Percentiles rank a stretch among this genome's conserved stretches.
phyloP scores from a whole-genome alignment of 1,140 invertebrate species.

The Eulimnadia texana region DNA sequence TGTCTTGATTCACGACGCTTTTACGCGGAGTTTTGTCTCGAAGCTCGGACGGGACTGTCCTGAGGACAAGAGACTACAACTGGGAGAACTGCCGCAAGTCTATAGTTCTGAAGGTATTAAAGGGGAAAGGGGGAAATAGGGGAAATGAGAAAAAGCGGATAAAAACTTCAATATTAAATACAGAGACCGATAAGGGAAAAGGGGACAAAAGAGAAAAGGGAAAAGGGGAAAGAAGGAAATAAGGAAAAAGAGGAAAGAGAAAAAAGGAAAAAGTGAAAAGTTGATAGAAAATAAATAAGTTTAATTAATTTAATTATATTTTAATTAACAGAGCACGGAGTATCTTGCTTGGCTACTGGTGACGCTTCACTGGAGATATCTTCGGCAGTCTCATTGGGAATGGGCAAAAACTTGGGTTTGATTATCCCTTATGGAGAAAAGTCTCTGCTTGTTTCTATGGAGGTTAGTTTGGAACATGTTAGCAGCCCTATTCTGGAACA shows the following conservation, averaged over 20 bases:
- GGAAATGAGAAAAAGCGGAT: too few relatives aligned
- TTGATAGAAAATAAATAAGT: too few relatives aligned
- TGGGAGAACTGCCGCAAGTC: background rate
- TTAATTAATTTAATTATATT: background rate
- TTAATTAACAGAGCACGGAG: background rate
- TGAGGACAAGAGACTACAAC: background rate
- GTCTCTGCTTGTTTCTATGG: background rate
- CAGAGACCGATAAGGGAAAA: too few relatives aligned
- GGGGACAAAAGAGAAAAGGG: too few relatives aligned
- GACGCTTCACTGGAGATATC: background rate
- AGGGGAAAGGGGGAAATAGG: too few relatives aligned
- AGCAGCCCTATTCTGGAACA: background rate
- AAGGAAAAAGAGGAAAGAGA: too few relatives aligned
- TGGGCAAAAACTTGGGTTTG: background rate
- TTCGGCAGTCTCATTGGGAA: background rate
- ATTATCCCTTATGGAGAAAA: background rate
- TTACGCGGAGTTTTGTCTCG: background rate
- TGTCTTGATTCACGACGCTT: background rate
- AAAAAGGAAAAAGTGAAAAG: too few relatives aligned
- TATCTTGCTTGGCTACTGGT: background rate
- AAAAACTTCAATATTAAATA: too few relatives aligned
- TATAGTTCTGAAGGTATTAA: background rate
- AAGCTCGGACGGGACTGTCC: background rate
- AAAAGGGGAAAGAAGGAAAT: too few relatives aligned
- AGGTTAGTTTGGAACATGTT: background rate